phyloP scores from a whole-genome alignment of 1,140 invertebrate genomes.

The Oreohelix idahoensis region DNA sequence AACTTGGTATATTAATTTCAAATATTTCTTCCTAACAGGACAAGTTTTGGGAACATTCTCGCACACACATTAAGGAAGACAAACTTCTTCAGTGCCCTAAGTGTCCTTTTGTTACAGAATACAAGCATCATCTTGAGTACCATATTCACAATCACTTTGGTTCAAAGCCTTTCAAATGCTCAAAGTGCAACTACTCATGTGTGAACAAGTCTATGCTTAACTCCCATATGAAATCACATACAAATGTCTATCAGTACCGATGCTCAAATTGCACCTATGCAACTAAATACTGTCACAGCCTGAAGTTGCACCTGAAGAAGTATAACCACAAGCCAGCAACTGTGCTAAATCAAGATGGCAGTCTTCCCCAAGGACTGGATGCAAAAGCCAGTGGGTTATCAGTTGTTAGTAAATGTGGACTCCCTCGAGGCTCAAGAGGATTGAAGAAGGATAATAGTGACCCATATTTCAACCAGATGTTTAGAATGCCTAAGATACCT shows the following conservation, averaged over 20 bases:
- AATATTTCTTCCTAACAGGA: conserved; percentile 66
- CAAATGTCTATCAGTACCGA: conserved; percentile 95
- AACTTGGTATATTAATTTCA: neutral
- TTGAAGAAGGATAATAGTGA: conserved; percentile 61
- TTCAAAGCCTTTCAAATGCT: conserved; percentile 96
- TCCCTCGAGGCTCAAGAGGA: conserved; percentile 67
- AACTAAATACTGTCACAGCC: conserved; percentile 97
- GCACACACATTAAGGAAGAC: conserved; percentile 91
- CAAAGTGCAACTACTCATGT: conserved; percentile 81
- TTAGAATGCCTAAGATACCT: conserved; percentile 34
- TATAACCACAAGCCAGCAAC: conserved; percentile 82
- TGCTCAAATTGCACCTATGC: conserved; percentile 96
- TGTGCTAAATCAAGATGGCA: conserved; percentile 71
- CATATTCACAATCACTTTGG: conserved; percentile 94
- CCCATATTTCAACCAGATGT: neutral
- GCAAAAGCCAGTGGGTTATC: conserved; percentile 64
- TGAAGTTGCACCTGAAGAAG: conserved; percentile 95
- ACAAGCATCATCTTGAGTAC: conserved; percentile 98
- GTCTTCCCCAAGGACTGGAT: conserved; percentile 66
- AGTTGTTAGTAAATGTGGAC: conserved; percentile 63
- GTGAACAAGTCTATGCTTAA: conserved; percentile 99
- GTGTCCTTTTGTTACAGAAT: conserved; percentile 98
- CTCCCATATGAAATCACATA: conserved; percentile 98
- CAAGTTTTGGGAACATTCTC: conserved; percentile 92
- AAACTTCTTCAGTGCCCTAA: conserved; percentile 91